Evolutionary conservation across 2,888 invertebrate species (phyloP), one percentile per base, ranked within the genome.

Genomic region (Nemoura dubitans): DNA sequence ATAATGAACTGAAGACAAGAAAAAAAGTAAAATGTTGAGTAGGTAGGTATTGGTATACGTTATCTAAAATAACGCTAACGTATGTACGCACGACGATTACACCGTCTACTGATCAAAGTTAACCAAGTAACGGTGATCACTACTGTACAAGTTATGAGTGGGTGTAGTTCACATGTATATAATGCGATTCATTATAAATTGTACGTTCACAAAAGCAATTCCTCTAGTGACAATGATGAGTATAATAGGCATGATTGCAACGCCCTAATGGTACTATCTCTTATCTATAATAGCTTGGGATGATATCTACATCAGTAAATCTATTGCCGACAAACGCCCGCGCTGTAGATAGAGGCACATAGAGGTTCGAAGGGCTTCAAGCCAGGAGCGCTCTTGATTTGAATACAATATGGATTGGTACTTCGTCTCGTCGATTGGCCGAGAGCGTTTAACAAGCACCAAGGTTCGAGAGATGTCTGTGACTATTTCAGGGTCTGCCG

Each of bases 201-300:
- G 59, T 21, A 59, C 59, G 14, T 1, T 7, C 59, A 59, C 59
- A 59, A 59, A 59, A 59, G 59, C 59, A 10, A 59, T 59, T 59
- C 59, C 16, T 59, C 59, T 59, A 59, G 59, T 59, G 59, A 59
- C 59, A 59, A 59, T 59, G 59, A 59, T 59, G 59, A 59, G 59
- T 59, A 59, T 59, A 59, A 59, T 59, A 59, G 59, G 2, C 59
- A 21, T 10, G 21, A 59, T 59, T 59, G 59, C 21, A 16, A 7
- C 59, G 59, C 59, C 59, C 59, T 16, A 21, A 16, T 59, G 59
- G 14, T 59, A 59, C 6, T 21, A 59, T 59, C 59, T 59, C 59
- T 59, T 59, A 59, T 59, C 59, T 59, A 21, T 59, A 59, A 59
- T 59, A 59, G 21, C 59, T 16, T 21, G 59, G 59, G 59, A 59